phyloP scores from a whole-genome alignment of 2,888 invertebrate genomes.

The Tineola bisselliella region DNA sequence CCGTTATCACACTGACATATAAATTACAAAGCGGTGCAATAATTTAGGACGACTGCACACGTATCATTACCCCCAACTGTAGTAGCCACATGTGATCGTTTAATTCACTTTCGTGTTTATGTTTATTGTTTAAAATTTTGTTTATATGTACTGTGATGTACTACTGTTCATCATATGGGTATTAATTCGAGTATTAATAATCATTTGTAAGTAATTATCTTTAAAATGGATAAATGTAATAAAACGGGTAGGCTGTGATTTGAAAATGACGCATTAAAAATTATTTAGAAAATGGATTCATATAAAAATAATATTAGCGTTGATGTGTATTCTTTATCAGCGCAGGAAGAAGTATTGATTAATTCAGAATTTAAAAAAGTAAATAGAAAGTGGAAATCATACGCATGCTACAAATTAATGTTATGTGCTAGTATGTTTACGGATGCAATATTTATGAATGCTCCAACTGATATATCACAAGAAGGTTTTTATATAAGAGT shows the following conservation, averaged over 20 bases:
- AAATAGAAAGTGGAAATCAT: constrained; percentile 38
- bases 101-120: constrained; percentile 44
- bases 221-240: too few species aligned
- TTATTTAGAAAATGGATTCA: neutral
- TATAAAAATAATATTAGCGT: neutral
- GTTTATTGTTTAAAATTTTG: neutral
- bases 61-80: constrained; percentile 64
- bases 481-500: constrained; percentile 37
- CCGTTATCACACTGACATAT: constrained; percentile 59
- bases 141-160: too few species aligned
- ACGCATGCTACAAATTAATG: constrained; percentile 38
- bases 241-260: too few species aligned
- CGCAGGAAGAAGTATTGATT: neutral
- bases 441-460: constrained; percentile 34
- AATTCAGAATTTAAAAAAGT: constrained; percentile 25
- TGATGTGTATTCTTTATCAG: neutral
- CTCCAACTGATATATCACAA: constrained; percentile 37
- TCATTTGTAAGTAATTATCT: too few species aligned
- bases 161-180: too few species aligned
- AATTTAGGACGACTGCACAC: constrained; percentile 65
- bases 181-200: too few species aligned
- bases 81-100: constrained; percentile 36
- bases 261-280: neutral
- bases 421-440: constrained; percentile 52
- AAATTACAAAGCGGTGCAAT: constrained; percentile 61